Percentiles rank a stretch among this genome's conserved stretches.
Evolutionary conservation across 2,797 vertebrate species (phyloP).

Genomic region (Pygocentrus nattereri): DNA sequence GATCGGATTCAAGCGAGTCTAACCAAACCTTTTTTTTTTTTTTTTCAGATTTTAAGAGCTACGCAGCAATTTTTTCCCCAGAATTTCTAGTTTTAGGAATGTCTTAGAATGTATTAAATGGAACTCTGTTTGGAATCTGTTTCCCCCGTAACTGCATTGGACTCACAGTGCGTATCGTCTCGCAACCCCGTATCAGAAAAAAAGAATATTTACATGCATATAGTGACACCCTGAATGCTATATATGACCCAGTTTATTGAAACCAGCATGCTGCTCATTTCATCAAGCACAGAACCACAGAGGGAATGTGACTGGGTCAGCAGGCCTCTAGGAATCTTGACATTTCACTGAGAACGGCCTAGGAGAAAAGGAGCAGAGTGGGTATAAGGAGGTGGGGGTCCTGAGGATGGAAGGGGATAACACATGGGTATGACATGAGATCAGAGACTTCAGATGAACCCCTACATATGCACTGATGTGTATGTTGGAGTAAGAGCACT

Average conservation of each 20-base stretch:
- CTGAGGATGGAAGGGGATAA: background rate
- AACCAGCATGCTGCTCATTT: background rate
- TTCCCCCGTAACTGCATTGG: too few relatives aligned
- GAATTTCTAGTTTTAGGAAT: too few relatives aligned
- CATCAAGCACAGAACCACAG: background rate
- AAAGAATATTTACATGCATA: too few relatives aligned
- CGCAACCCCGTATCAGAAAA: too few relatives aligned
- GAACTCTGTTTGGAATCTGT: too few relatives aligned
- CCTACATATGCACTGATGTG: background rate
- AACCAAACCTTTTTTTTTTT: too few relatives aligned
- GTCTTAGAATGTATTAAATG: too few relatives aligned
- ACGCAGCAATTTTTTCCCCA: too few relatives aligned
- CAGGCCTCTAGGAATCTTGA: background rate
- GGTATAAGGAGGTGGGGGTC: background rate
- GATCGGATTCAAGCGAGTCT: too few relatives aligned
- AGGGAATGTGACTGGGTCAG: constrained; percentile 19
- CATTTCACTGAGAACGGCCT: background rate
- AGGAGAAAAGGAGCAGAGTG: background rate
- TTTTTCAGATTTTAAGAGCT: too few relatives aligned
- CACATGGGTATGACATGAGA: background rate
- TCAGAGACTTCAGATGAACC: background rate
- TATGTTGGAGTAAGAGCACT: background rate
- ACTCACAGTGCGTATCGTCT: too few relatives aligned
- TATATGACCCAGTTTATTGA: background rate
- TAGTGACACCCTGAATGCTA: too few relatives aligned